Evolutionary conservation across 2,888 invertebrate species (phyloP), one percentile per base, ranked within the genome.

Genomic region (Aphrophora alni): DNA sequence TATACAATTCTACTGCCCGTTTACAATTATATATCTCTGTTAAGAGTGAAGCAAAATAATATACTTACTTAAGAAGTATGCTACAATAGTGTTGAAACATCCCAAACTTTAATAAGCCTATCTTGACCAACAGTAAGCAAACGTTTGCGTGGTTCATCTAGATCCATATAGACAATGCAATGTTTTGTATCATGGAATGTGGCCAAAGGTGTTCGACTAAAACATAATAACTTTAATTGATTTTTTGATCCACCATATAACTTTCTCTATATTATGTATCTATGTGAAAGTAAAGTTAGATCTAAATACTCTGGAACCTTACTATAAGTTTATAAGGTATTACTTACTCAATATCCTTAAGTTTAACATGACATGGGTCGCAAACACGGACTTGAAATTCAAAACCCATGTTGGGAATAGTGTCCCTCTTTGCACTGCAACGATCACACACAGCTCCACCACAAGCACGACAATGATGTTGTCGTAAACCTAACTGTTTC

Each of bases 341-440:
- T 81, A 93, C 95, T 92, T 88, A 97, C 97, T 97, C 97, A 85
- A 94, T 94, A 86, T 95, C 95, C 86, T 95, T 93, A 69, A 98
- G 90, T 84, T 92, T 92, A 84, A 93, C 92, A 88, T 94, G 94
- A 89, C 99, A 99, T 51, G 93, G 93, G 87, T 97, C 95, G 90
- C 99, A 99, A 78, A 99, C 95, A 82, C 99, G 92, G 84, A 99
- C 98, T 87, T 97, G 96, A 89, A 97, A 98, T 90, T 99, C 99
- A 89, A 98, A 99, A 74, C 99, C 99, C 96, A 99, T 97, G 77
- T 94, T 91, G 1, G 99, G 99, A 88, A 98, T 95, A 81, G 95
- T 94, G 85, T 97, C 92, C 83, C 95, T 93, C 88, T 95, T 94
- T 80, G 93, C 92, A 21, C 97, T 97, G 88, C 99, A 99, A 84